Conservation (phyloP, 1,140 invertebrate species). For the Cotesia chilonis region DNA sequence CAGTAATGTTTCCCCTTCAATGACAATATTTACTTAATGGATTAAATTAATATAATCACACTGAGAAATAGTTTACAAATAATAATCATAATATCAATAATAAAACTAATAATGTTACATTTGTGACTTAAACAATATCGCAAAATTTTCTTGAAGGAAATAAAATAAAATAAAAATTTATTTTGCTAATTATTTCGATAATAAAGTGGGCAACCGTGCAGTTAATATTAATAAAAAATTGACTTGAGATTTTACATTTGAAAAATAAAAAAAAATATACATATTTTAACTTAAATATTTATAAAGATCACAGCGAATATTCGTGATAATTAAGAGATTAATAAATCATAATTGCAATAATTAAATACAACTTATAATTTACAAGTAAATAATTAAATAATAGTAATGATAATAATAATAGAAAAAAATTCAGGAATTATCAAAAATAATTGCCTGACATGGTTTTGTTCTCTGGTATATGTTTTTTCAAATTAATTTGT, state of each 20-base stretch:
- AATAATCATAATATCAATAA: too few species aligned
- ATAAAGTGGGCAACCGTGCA: too few species aligned
- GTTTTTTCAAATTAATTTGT: conserved; percentile 24
- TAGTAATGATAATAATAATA: background rate
- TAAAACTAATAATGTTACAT: too few species aligned
- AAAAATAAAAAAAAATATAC: conserved; percentile 3
- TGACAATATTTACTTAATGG: too few species aligned
- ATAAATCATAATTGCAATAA: conserved; percentile 8
- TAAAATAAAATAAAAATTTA: background rate
- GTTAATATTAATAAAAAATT: background rate
- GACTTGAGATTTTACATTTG: background rate
- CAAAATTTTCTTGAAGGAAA: background rate
- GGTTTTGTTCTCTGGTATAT: background rate
- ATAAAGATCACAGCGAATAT: conserved; percentile 22
- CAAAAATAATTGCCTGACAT: conserved; percentile 9
- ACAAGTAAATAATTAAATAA: background rate
- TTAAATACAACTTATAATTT: conserved; percentile 6
- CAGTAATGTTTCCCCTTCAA: too few species aligned
- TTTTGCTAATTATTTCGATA: too few species aligned
- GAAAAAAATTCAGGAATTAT: background rate
- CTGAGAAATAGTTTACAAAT: too few species aligned
- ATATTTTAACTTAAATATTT: background rate
- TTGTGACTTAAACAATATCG: too few species aligned
- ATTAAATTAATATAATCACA: too few species aligned
- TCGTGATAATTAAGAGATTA: conserved; percentile 17